phyloP scores from a whole-genome alignment of 1,140 invertebrate species.

The Luehdorfia chinensis region DNA sequence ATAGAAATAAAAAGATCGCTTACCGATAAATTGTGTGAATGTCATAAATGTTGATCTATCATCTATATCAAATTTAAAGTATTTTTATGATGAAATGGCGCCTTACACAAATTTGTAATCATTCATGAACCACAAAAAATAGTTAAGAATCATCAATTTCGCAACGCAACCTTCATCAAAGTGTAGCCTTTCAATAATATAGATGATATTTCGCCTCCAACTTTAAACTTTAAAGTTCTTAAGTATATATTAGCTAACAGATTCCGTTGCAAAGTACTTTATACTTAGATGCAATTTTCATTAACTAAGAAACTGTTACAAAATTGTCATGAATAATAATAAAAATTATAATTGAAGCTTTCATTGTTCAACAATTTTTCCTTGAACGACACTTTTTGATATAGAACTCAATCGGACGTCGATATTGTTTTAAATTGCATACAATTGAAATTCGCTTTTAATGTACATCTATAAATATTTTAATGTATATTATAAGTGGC shows the following conservation, averaged over 20 bases:
- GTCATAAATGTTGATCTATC: no score
- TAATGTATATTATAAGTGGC: no score
- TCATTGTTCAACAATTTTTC: not conserved
- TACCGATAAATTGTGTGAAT: no score
- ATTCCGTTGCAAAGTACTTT: slow-evolving; percentile 2
- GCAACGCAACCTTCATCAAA: slow-evolving; percentile 46
- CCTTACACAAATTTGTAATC: slow-evolving; percentile 12
- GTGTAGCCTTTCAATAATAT: slow-evolving; percentile 42
- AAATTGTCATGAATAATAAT: no score
- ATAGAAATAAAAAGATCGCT: no score
- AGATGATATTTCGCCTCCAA: slow-evolving; percentile 12
- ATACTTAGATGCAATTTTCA: not conserved
- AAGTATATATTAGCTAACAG: not conserved
- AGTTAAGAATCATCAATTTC: slow-evolving; percentile 37
- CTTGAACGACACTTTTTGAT: not conserved
- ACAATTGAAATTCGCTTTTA: no score
- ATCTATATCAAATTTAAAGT: no score
- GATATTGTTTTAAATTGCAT: no score
- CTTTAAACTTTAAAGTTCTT: slow-evolving; percentile 16
- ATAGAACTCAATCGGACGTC: not conserved
- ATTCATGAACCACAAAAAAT: slow-evolving; percentile 30
- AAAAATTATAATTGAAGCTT: no score
- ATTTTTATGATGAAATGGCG: not conserved
- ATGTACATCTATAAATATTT: no score
- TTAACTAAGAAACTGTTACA: not conserved